Percentiles rank a stretch among this genome's conserved stretches.
Conservation (phyloP, 2,797 vertebrate genomes). For the Micropoecilia bifurca region DNA sequence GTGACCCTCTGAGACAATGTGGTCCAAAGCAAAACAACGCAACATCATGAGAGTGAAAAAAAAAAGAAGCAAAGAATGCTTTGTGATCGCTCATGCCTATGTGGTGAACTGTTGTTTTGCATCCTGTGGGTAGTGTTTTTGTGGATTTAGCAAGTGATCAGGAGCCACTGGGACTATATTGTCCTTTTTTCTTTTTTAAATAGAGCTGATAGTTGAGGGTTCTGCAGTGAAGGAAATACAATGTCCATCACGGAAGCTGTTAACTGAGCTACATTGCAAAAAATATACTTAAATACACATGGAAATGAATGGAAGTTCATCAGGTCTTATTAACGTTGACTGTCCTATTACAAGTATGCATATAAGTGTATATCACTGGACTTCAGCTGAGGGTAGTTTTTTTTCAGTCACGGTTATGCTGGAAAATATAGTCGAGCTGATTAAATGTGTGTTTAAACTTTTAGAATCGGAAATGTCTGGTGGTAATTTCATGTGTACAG, state of each 20-base stretch:
- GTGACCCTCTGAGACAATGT: conserved; percentile 82
- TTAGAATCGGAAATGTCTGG: neutral
- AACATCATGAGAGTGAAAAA: conserved; percentile 74
- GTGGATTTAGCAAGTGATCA: conserved; percentile 33
- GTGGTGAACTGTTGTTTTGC: conserved; percentile 57
- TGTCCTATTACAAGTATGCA: neutral
- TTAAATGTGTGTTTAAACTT: neutral
- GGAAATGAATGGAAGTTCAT: neutral
- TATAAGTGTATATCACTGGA: neutral
- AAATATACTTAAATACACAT: neutral
- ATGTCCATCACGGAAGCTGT: neutral
- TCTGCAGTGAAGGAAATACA: neutral
- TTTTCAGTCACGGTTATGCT: neutral
- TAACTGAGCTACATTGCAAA: neutral
- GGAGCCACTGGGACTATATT: conserved; percentile 15
- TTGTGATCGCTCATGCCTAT: conserved; percentile 46
- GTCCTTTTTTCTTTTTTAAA: conserved; percentile 25
- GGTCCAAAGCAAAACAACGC: conserved; percentile 74
- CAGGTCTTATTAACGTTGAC: neutral
- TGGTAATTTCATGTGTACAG: neutral
- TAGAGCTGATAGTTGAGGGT: conserved; percentile 26
- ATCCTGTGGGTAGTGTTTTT: conserved; percentile 47
- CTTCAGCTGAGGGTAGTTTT: neutral
- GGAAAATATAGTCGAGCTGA: neutral
- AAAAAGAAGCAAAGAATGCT: conserved; percentile 26